A percentile compares a stretch with the other conserved stretches of the same genome.
phyloP scores from a whole-genome alignment of 2,797 vertebrate species.

The Tokudaia muenninki region DNA sequence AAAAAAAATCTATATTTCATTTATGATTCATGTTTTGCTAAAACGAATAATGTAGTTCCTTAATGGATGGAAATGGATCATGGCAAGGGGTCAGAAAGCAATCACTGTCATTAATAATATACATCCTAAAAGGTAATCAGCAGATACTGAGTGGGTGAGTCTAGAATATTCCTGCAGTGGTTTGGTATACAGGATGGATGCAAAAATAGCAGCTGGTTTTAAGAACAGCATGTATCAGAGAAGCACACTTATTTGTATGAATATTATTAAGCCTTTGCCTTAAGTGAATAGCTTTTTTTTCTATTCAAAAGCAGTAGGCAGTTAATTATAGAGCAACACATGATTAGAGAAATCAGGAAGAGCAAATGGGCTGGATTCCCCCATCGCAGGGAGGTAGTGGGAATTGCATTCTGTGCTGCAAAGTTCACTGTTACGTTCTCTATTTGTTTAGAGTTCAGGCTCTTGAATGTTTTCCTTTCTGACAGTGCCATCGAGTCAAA shows the following conservation, averaged over 20 bases:
- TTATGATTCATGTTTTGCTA: constrained; percentile 85
- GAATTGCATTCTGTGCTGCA: background rate
- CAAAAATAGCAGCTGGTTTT: constrained; percentile 24
- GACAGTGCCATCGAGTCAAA: too few relatives aligned
- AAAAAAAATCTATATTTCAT: constrained; percentile 87
- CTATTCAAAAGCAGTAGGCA: background rate
- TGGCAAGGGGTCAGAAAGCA: constrained; percentile 80
- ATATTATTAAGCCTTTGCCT: background rate
- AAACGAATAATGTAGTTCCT: constrained; percentile 81
- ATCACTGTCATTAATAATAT: constrained; percentile 85
- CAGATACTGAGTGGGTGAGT: constrained; percentile 63
- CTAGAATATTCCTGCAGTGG: constrained; percentile 58
- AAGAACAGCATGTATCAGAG: constrained; percentile 1
- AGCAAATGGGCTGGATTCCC: background rate
- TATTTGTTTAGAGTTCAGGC: too few relatives aligned
- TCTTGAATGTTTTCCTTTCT: background rate
- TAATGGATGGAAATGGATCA: constrained; percentile 88
- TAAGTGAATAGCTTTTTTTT: constrained; percentile 8
- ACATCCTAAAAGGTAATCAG: constrained; percentile 69
- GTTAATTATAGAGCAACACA: constrained; percentile 9
- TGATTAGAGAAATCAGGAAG: constrained; percentile 32
- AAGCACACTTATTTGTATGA: background rate
- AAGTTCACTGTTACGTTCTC: background rate
- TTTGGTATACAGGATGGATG: background rate
- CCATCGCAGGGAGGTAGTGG: background rate